phyloP scores from a whole-genome alignment of 2,113 vertebrate species.

The Toxostoma redivivum region DNA sequence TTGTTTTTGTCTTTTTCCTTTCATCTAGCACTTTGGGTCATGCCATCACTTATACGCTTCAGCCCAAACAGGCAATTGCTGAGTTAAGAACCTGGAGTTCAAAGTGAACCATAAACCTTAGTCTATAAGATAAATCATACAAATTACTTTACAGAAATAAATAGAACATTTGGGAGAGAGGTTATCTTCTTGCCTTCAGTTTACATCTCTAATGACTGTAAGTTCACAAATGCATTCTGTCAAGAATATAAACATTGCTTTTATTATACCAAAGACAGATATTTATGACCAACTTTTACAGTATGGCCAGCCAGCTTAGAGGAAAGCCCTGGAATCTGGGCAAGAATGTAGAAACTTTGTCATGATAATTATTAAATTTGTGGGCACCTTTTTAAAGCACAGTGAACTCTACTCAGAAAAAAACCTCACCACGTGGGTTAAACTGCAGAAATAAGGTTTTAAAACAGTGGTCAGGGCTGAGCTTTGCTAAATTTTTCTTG shows the following conservation, averaged over 20 bases:
- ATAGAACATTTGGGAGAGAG: conserved; percentile 69
- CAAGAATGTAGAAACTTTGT: conserved; percentile 24
- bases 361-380: background rate
- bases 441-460: background rate
- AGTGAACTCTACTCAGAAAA: background rate
- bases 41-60: conserved; percentile 68
- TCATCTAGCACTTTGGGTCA: conserved; percentile 70
- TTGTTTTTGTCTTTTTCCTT: conserved; percentile 68
- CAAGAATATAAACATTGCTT: conserved; percentile 65
- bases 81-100: conserved; percentile 75
- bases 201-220: conserved; percentile 74
- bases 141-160: conserved; percentile 76
- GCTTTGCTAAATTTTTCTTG: background rate
- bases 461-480: background rate
- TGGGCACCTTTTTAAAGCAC: background rate
- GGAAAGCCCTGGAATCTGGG: conserved; percentile 46
- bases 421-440: background rate
- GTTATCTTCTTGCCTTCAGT: conserved; percentile 71
- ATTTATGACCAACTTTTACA: conserved; percentile 57
- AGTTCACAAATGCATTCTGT: conserved; percentile 70
- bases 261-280: conserved; percentile 65
- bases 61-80: conserved; percentile 65
- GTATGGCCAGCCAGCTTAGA: conserved; percentile 24
- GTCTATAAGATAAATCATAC: conserved; percentile 73
- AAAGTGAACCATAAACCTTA: conserved; percentile 74